Base-by-base conservation (phyloP, 2,113 vertebrate genomes). In the Panthera uncia region DNA sequence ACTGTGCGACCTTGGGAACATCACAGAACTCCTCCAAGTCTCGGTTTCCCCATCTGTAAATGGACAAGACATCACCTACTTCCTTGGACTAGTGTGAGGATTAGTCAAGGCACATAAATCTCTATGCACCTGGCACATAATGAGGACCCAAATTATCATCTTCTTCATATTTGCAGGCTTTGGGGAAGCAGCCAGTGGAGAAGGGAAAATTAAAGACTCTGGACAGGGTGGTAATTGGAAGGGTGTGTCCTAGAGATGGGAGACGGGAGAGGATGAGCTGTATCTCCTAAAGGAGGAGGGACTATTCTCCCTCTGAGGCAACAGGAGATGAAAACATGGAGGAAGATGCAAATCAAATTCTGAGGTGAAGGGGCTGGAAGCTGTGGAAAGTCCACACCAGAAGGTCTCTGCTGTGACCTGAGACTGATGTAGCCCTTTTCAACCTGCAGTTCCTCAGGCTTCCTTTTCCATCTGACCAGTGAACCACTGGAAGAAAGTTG, bases 161-260 rank as follows among this genome's bases (percentile, higher is more conserved):
- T 91, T 65, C 63, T 33, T 78, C 52, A 10, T 38, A 82, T 76
- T 33, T 31, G 27, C 15, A 76, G 71, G 73, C 73, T 96, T 10
- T 23, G 41, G 55, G 83, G 31, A 69, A 87, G 73, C 80, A 81
- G 45, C 29, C 27, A 1, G 61, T 13, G 18, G 52, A 71, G 55
- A 90, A 69, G 57, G 21, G 82, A 52, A 97, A 95, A 52, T 45
- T 3, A 89, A 78, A 36, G 69, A 87, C 74, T 73, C 81, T 87
- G 31, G 73, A 50, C 31, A 36, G 25, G 63, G 29, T 78, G 50
- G 23, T 55, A 63, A 69, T 7, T 45, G 80, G 63, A 1, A 19
- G 23, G n/a, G 63, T 50, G 10, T 48, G 19, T 63, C 69, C 48
- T 61, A 10, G 4, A 69, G 18, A 45, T 4, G 41, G 27, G 66